These are phyloP conservation scores for Coregonus clupeaformis DNA, from an alignment of 2,113 vertebrate species.

Conservation along the genomic window DNA sequence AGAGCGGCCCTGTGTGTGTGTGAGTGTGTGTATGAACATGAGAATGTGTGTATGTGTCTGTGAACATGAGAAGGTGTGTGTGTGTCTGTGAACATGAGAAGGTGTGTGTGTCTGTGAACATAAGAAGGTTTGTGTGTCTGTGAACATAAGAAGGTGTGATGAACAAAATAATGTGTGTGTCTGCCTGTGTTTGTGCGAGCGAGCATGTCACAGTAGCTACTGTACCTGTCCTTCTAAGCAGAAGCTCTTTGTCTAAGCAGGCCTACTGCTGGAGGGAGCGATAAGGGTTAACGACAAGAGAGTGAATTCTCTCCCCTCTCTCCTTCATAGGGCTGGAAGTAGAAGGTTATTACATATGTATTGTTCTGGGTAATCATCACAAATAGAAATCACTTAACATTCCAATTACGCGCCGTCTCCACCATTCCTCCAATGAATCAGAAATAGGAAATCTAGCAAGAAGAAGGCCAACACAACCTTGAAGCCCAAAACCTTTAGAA, in stretches of 20 bases:
- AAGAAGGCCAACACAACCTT: constrained; percentile 59
- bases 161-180: not conserved
- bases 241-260: too few relatives aligned
- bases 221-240: too few relatives aligned
- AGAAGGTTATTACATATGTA: constrained; percentile 62
- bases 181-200: not conserved
- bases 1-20: not conserved
- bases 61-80: too few relatives aligned
- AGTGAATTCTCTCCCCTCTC: constrained; percentile 4
- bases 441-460: constrained; percentile 57
- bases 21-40: too few relatives aligned
- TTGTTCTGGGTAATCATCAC: constrained; percentile 65
- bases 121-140: not conserved
- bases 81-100: not conserved
- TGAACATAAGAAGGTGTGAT: not conserved
- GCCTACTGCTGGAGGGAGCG: too few relatives aligned
- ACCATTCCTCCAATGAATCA: constrained; percentile 55
- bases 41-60: too few relatives aligned
- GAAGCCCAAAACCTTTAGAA: constrained; percentile 41
- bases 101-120: not conserved
- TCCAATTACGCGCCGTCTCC: constrained; percentile 58
- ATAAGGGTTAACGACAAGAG: too few relatives aligned
- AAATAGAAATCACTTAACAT: constrained; percentile 68
- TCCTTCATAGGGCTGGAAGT: constrained; percentile 42
- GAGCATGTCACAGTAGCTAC: not conserved